A percentile compares a stretch with the other conserved stretches of the same genome.
These are phyloP conservation scores for Nasua narica DNA, from an alignment of 2,797 vertebrate species.

Conservation along the genomic window DNA sequence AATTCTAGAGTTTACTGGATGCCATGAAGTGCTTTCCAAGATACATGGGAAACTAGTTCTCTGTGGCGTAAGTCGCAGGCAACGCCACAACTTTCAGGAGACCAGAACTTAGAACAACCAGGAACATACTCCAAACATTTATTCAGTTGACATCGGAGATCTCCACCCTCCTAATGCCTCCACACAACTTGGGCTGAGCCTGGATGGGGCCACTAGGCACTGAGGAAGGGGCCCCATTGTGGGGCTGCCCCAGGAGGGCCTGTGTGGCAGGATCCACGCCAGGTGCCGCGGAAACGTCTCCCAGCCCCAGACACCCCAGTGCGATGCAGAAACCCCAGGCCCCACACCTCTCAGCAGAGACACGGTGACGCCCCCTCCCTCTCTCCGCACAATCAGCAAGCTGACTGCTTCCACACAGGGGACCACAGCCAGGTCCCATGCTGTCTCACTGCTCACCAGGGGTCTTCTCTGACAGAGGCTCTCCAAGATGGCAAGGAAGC, in stretches of 20 bases:
- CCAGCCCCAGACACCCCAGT: neutral
- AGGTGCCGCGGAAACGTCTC: neutral
- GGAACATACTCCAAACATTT: neutral
- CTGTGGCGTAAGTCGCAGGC: neutral
- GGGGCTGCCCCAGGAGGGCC: neutral
- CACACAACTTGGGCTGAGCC: neutral
- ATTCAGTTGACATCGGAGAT: neutral
- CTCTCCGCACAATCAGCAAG: neutral
- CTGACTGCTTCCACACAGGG: neutral
- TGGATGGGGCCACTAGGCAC: neutral
- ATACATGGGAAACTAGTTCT: neutral
- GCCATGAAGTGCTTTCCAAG: neutral
- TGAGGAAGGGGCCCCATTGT: neutral
- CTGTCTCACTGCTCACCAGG: neutral
- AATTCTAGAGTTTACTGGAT: neutral
- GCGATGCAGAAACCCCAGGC: neutral
- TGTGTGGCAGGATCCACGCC: neutral
- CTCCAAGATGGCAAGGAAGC: neutral
- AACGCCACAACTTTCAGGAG: neutral
- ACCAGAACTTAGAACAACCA: neutral
- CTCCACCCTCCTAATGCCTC: neutral
- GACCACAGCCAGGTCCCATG: neutral
- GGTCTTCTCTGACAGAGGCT: neutral
- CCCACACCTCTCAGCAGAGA: neutral
- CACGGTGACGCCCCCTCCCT: accelerated